Evolutionary conservation across 2,888 invertebrate genomes (phyloP).

Genomic region (Acleris holmiana): DNA sequence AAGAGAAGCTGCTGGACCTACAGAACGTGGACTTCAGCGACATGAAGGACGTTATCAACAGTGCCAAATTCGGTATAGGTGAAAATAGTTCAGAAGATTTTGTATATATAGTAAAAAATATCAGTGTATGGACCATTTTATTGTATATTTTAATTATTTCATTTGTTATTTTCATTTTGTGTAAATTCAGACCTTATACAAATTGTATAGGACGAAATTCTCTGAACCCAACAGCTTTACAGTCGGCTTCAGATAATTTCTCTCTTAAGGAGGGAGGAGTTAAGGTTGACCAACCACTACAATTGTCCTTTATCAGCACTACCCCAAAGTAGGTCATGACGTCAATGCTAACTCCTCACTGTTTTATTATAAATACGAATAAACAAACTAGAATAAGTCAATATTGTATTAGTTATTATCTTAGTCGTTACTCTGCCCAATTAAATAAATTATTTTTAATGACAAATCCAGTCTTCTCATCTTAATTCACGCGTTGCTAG

Average conservation of each 20-base stretch:
- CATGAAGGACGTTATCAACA: not conserved
- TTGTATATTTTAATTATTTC: not conserved
- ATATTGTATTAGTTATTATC: too few species aligned
- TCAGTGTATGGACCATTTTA: slow-evolving; percentile 6
- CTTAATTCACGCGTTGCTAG: too few species aligned
- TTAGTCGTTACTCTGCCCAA: too few species aligned
- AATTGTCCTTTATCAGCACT: not conserved
- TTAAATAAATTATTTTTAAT: too few species aligned
- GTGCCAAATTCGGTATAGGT: not conserved
- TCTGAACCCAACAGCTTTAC: not conserved
- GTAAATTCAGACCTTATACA: not conserved
- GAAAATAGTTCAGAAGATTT: not conserved
- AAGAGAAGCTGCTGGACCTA: not conserved
- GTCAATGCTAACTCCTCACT: not conserved
- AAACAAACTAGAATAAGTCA: not conserved
- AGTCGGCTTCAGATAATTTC: slow-evolving; percentile 10
- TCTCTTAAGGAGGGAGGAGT: slow-evolving; percentile 15
- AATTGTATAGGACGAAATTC: not conserved
- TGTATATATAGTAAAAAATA: not conserved
- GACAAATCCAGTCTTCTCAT: too few species aligned
- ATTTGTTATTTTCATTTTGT: slow-evolving; percentile 1
- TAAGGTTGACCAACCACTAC: not conserved
- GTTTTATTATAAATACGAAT: not conserved
- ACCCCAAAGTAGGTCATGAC: not conserved
- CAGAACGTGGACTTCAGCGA: slow-evolving; percentile 1